Evolutionary conservation across 2,888 invertebrate species (phyloP).

Genomic region (Drosophila recens): DNA sequence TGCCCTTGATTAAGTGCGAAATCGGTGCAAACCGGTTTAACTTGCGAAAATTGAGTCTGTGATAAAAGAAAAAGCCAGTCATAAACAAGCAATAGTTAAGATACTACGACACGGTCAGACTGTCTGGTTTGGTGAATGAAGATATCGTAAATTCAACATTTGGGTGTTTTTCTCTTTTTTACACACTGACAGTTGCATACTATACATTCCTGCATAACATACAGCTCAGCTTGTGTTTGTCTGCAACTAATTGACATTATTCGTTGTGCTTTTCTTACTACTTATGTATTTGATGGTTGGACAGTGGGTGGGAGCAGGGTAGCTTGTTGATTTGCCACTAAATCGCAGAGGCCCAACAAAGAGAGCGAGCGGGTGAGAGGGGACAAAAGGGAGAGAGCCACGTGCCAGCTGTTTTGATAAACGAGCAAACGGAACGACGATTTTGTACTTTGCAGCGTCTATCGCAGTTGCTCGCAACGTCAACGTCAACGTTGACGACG

Average conservation of each 20-base stretch:
- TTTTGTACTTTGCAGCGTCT: conserved; percentile 66
- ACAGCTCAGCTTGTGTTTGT: conserved; percentile 2
- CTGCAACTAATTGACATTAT: conserved; percentile 31
- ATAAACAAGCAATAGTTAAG: conserved; percentile 26
- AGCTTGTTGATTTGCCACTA: conserved; percentile 19
- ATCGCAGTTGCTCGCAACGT: conserved; percentile 15
- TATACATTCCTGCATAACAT: conserved; percentile 12
- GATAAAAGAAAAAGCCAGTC: conserved; percentile 36
- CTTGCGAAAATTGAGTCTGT: conserved; percentile 41
- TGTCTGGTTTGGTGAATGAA: conserved; percentile 46
- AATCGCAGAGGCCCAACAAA: conserved; percentile 25
- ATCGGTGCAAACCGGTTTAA: conserved; percentile 59
- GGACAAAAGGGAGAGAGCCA: conserved; percentile 35
- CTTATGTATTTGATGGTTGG: neutral
- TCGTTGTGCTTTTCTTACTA: conserved; percentile 7
- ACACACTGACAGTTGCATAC: neutral
- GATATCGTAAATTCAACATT: conserved; percentile 27
- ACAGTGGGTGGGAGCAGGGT: conserved; percentile 2
- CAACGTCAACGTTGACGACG: neutral
- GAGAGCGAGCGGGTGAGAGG: conserved; percentile 2
- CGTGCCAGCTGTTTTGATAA: conserved; percentile 60
- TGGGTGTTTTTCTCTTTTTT: neutral
- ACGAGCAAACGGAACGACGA: conserved; percentile 16
- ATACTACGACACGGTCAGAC: conserved; percentile 21
- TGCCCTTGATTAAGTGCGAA: conserved; percentile 65